Evolutionary conservation across 2,888 invertebrate genomes (phyloP), one percentile per base, ranked within the genome.

Genomic region (Agriopis marginaria): DNA sequence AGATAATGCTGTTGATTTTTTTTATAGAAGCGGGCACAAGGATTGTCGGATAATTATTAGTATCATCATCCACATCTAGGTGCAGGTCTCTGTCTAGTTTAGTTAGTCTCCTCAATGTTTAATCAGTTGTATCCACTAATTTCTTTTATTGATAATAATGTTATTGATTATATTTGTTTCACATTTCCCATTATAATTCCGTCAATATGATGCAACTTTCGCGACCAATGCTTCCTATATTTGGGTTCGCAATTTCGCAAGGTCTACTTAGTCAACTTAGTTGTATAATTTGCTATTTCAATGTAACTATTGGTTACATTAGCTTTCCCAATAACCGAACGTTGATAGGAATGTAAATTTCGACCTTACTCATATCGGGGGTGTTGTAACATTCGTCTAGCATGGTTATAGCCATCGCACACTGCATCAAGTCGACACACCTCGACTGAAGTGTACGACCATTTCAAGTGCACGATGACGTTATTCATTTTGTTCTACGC

Each of bases 281-380:
- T 60, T 60, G 60, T 60, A 60, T 50, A 60, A 60, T 60, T 58
- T 44, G 58, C 53, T 44, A 40, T 40, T 53, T 53, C 44, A 47
- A 32, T 32, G 23, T 45, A 66, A 47, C 54, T 55, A 56, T 61
- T 56, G 56, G 39, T 51, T 49, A 49, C 44, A 47, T 63, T 56
- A 44, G 66, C 63, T 70, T 70, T 70, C 66, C 54, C 66, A 70
- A 70, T 63, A 63, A 44, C 10, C 54, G 53, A 66, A 59, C 56
- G 70, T 61, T 62, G 66, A 66, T 59, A 63, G 53, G 59, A 70
- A 76, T 76, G 74, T 69, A 67, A 73, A 74, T 76, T 73, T 74
- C 63, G 74, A 76, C 75, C 75, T 76, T 68, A 70, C 54, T 55
- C 61, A 63, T 70, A 66, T 63, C 51, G 60, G 6, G 50, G 58